Conservation (phyloP, 2,888 invertebrate species). For the Drosophila setosimentum region DNA sequence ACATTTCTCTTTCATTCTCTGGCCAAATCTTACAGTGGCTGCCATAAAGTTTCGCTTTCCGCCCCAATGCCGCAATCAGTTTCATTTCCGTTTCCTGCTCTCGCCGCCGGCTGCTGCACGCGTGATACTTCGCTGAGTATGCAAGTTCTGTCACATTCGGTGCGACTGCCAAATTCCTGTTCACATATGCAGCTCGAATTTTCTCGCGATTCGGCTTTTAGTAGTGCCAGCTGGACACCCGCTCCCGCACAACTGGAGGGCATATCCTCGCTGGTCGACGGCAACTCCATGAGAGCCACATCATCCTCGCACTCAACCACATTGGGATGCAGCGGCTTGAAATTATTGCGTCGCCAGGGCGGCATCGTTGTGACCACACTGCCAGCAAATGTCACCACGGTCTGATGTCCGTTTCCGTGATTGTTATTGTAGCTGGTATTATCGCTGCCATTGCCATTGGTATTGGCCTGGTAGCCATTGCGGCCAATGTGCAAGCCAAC, state of each 20-base stretch:
- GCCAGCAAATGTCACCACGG: conserved; percentile 67
- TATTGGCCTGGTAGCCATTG: conserved; percentile 24
- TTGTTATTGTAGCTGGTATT: conserved; percentile 56
- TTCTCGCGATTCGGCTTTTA: conserved; percentile 55
- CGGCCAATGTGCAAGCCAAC: conserved; percentile 39
- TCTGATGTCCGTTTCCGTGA: conserved; percentile 50
- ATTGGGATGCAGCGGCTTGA: conserved; percentile 81
- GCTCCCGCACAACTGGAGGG: conserved; percentile 35
- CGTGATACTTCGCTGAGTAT: conserved; percentile 81
- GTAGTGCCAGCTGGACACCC: conserved; percentile 50
- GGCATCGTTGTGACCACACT: conserved; percentile 40
- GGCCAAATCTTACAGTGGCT: conserved; percentile 52
- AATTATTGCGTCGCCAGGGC: conserved; percentile 82
- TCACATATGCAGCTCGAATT: conserved; percentile 77
- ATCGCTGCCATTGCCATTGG: conserved; percentile 38
- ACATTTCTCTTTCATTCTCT: neutral
- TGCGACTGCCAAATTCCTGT: conserved; percentile 77
- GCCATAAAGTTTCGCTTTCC: conserved; percentile 58
- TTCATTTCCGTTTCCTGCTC: neutral
- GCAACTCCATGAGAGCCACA: conserved; percentile 64
- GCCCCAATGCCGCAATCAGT: conserved; percentile 1
- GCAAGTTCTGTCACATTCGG: conserved; percentile 80
- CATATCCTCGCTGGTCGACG: conserved; percentile 65
- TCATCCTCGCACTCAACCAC: conserved; percentile 81
- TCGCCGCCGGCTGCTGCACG: conserved; percentile 55